Evolutionary conservation across 2,888 invertebrate genomes (phyloP).

Genomic region (Drosophila demipolita): DNA sequence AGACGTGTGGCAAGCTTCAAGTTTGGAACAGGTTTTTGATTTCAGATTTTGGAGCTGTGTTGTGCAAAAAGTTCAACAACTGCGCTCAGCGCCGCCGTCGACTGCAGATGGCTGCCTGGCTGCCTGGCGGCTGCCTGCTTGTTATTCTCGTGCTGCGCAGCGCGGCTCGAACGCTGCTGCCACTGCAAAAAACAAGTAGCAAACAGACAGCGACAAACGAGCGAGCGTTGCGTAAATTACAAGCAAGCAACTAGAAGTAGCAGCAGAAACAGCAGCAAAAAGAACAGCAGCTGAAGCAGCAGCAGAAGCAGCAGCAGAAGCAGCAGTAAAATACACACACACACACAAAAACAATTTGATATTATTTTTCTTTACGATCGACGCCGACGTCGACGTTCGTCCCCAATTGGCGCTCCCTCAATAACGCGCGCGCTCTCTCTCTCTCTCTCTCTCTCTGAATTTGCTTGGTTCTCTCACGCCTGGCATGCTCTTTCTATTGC

Average conservation of each 20-base stretch:
- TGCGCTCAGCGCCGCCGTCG: slow-evolving; percentile 32
- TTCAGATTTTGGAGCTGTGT: slow-evolving; percentile 66
- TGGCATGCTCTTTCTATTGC: slow-evolving; percentile 56
- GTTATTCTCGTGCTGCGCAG: slow-evolving; percentile 67
- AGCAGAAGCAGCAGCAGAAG: slow-evolving; percentile 11
- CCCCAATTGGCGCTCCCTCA: slow-evolving; percentile 45
- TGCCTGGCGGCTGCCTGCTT: slow-evolving; percentile 51
- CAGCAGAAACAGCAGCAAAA: slow-evolving; percentile 21
- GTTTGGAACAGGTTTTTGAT: slow-evolving; percentile 73
- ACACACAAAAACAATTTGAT: slow-evolving; percentile 25
- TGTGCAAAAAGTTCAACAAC: slow-evolving; percentile 78
- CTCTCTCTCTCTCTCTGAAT: slow-evolving; percentile 12
- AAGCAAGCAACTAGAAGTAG: slow-evolving; percentile 40
- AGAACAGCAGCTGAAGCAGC: background rate
- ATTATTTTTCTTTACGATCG: slow-evolving; percentile 53
- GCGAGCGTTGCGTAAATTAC: slow-evolving; percentile 75
- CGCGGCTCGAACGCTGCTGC: slow-evolving; percentile 21
- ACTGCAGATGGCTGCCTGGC: slow-evolving; percentile 48
- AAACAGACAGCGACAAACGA: slow-evolving; percentile 69
- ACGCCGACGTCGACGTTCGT: slow-evolving; percentile 30
- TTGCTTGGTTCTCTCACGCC: slow-evolving; percentile 3
- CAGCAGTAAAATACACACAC: slow-evolving; percentile 15
- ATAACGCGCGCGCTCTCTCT: slow-evolving; percentile 11
- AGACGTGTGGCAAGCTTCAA: slow-evolving; percentile 75
- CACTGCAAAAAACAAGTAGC: slow-evolving; percentile 64